Evolutionary conservation across 2,113 vertebrate species (phyloP), one percentile per base, ranked within the genome.

Genomic region (Sinocyclocheilus grahami): DNA sequence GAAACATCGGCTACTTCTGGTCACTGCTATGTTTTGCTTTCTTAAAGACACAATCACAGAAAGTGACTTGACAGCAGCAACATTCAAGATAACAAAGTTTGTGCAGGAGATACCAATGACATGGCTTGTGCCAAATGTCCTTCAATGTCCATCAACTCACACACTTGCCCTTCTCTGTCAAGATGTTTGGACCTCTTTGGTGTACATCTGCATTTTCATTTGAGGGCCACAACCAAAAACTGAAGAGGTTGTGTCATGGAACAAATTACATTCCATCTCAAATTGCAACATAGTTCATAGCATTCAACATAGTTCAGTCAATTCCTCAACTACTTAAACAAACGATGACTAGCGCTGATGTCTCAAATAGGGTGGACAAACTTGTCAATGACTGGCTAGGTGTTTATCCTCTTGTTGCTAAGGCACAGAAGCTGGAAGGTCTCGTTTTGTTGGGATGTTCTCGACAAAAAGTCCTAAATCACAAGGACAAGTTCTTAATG

Each of bases 121-220:
- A 53, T 53, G 13, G 51, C 51, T 16, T 39, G 78, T 80, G 53
- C 78, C 53, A 42, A 7, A 69, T 83, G 81, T 83, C 63, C 37
- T 71, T 67, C 63, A 71, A 71, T 71, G 42, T 72, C 37, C 63
- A 71, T 67, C 37, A 72, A 53, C 62, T 83, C 27, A 83, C 82
- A 46, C 37, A 71, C 46, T 53, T 71, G 65, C 46, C 62, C 24
- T 67, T 67, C 9, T 65, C 60, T 83, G 42, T 71, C 2, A 83
- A 51, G 81, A 71, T 71, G 81, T 67, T 65, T 65, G 79, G 79
- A 6, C 79, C 79, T 27, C 39, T 82, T 82, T 82, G 62, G 80
- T 82, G 62, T 83, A 83, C 33, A 48, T 83, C 62, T 83, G 81
- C 81, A 63, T 83, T 83, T 83, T 30, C 55, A 65, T 83, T 83